A percentile compares a stretch with the other conserved stretches of the same genome.
Conservation (phyloP, 2,888 invertebrate species). For the Eristalis intricaria region DNA sequence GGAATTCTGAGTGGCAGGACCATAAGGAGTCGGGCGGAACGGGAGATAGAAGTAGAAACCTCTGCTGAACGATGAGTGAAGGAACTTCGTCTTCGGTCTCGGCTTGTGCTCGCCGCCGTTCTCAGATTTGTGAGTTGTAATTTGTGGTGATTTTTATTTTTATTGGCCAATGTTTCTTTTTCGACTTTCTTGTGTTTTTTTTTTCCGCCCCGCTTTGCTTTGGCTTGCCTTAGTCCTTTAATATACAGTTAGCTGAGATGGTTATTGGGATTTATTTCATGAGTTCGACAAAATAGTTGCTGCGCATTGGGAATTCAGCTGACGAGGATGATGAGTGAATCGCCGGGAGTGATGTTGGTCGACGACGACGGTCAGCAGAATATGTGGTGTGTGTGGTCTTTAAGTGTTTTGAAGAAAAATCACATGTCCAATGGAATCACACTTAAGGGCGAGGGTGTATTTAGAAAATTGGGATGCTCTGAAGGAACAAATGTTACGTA, state of each 20-base stretch:
- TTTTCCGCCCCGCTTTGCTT: neutral
- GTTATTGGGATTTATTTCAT: slow-evolving; percentile 60
- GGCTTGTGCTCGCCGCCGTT: neutral
- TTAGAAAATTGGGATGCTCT: neutral
- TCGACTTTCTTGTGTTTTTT: neutral
- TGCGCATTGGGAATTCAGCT: slow-evolving; percentile 45
- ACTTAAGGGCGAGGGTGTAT: no score
- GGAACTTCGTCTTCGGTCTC: slow-evolving; percentile 24
- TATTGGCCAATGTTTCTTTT: slow-evolving; percentile 42
- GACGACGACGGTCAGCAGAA: neutral
- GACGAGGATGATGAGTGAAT: slow-evolving; percentile 39
- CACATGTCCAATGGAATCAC: neutral
- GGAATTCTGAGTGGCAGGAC: slow-evolving; percentile 38
- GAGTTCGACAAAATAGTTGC: slow-evolving; percentile 47
- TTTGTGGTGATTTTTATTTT: slow-evolving; percentile 67
- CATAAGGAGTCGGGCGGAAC: slow-evolving; percentile 10
- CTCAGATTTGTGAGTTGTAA: slow-evolving; percentile 64
- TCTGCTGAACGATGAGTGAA: neutral
- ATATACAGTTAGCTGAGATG: slow-evolving; percentile 43
- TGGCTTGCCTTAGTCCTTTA: slow-evolving; percentile 4
- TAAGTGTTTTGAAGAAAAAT: neutral
- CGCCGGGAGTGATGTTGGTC: neutral
- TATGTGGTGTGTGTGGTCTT: neutral
- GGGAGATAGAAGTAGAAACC: neutral
- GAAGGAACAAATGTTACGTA: neutral